Evolutionary conservation across 2,888 invertebrate genomes (phyloP), one percentile per base, ranked within the genome.

Genomic region (Cylloceria caligata): DNA sequence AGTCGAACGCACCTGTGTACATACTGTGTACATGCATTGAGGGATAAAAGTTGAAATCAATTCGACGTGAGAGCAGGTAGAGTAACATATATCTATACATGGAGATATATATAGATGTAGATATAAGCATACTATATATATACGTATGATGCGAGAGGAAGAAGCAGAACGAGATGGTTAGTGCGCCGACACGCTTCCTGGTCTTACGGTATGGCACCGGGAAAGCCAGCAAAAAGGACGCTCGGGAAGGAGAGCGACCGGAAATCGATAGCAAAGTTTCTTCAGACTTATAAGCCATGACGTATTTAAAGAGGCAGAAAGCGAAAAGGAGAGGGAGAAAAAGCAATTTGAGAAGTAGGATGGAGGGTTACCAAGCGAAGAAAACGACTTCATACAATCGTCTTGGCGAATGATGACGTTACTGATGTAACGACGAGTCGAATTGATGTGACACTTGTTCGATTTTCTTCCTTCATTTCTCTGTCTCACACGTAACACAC

Each of bases 221-320:
- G 78, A 78, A 78, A 81, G 78, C 57, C 69, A 57, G 47, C 78
- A 55, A 34, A 52, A 36, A 42, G n/a, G 45, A 49, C 39, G 80
- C 42, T 36, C 19, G 13, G 21, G 21, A 19, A 52, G 27, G 49
- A 36, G 57, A 71, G 21, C 52, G 34, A 67, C 73, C 83, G 83
- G 83, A 83, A 83, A 83, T 83, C 81, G 83, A 81, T 77, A 57
- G 79, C 75, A 45, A 82, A 79, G 83, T 82, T 82, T 76, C 80
- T 84, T 80, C 49, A 30, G 69, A 64, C 72, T 83, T 76, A 73
- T 75, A 79, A 74, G 60, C 81, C 83, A 74, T 80, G 73, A 80
- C 82, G 73, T 62, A 60, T 67, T 57, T 62, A 80, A 76, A 71
- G 49, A 71, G 76, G 27, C 36, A 73, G 65, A 76, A 71, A 76